Evolutionary conservation across 2,113 vertebrate genomes (phyloP).

Genomic region (Verasper variegatus): DNA sequence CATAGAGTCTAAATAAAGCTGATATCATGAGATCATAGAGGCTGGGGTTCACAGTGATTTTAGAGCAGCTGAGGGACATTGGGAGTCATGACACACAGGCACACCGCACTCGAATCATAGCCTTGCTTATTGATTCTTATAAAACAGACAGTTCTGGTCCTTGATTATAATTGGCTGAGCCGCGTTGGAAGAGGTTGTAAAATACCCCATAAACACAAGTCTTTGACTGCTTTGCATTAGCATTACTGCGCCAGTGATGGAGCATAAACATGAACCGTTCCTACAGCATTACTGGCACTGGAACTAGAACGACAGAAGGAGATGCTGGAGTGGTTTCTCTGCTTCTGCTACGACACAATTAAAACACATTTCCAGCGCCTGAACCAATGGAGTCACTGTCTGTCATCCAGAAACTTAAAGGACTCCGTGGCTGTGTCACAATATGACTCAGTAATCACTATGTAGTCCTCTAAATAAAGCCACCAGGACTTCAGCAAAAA

Average conservation of each 20-base stretch:
- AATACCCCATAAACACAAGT: neutral
- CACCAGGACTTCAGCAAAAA: neutral
- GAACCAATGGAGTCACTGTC: neutral
- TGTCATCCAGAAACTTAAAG: neutral
- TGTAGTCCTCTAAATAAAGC: too few relatives aligned
- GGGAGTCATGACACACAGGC: neutral
- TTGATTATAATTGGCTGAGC: neutral
- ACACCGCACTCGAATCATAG: neutral
- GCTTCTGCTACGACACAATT: neutral
- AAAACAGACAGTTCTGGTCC: neutral
- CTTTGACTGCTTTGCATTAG: neutral
- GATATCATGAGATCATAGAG: neutral
- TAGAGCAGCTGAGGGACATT: neutral
- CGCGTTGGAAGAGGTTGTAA: neutral
- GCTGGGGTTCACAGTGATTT: neutral
- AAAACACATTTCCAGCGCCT: neutral
- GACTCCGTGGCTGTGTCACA: neutral
- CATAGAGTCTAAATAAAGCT: constrained; percentile 1
- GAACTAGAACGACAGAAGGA: neutral
- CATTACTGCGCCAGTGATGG: neutral
- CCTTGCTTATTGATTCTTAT: neutral
- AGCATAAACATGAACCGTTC: neutral
- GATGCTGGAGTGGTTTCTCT: neutral
- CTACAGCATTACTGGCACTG: neutral
- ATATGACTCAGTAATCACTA: too few relatives aligned